A percentile compares a stretch with the other conserved stretches of the same genome.
phyloP scores from a whole-genome alignment of 2,888 invertebrate species.

The Hypena proboscidalis region DNA sequence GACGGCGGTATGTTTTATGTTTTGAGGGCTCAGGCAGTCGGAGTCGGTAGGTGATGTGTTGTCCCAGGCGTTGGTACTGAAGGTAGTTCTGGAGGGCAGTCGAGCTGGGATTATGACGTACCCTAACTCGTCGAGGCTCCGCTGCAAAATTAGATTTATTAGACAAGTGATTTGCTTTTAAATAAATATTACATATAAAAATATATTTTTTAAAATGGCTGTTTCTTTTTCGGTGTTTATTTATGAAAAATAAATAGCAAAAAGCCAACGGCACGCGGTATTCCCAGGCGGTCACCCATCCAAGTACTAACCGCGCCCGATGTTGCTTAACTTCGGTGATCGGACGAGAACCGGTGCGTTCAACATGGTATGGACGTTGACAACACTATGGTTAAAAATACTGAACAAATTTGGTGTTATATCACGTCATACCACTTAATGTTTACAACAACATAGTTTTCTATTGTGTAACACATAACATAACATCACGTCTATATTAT shows the following conservation, averaged over 20 bases:
- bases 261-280: conserved; percentile 57
- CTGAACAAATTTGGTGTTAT: too few species aligned
- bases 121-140: conserved; percentile 66
- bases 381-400: not conserved
- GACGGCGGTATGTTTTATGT: conserved; percentile 60
- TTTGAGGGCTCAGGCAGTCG: conserved; percentile 62
- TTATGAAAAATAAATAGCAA: not conserved
- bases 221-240: not conserved
- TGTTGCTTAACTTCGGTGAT: conserved; percentile 81
- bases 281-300: conserved; percentile 76
- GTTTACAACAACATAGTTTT: too few species aligned
- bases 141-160: conserved; percentile 57
- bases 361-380: conserved; percentile 76
- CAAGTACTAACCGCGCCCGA: conserved; percentile 77
- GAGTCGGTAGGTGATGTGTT: conserved; percentile 70
- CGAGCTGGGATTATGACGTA: conserved; percentile 73
- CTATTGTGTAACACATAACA: too few species aligned
- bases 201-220: too few species aligned
- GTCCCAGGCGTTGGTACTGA: conserved; percentile 67
- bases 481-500: too few species aligned
- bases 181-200: too few species aligned
- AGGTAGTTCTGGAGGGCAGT: conserved; percentile 57
- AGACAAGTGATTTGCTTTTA: too few species aligned
- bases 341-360: conserved; percentile 80
- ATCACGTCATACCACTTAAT: too few species aligned